A percentile compares a stretch with the other conserved stretches of the same genome.
These are phyloP conservation scores for Dipodomys spectabilis DNA, from an alignment of 2,113 vertebrate genomes.

Conservation along the genomic window DNA sequence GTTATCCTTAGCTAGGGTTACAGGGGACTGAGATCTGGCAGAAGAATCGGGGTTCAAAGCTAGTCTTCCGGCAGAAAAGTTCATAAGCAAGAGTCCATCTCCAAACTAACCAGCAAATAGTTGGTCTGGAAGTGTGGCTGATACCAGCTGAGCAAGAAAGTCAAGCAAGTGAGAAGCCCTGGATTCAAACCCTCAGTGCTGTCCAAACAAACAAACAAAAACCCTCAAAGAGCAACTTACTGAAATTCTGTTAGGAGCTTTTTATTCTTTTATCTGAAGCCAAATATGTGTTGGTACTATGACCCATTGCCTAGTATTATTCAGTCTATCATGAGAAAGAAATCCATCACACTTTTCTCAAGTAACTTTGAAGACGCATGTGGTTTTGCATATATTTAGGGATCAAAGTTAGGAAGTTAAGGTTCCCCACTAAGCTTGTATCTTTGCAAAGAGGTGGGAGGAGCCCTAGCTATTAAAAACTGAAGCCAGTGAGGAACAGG, in stretches of 20 bases:
- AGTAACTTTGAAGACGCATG: not conserved
- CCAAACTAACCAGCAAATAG: too few species aligned
- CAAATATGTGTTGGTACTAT: not conserved
- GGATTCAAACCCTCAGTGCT: too few species aligned
- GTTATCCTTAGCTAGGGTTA: too few species aligned
- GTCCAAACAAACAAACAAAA: not conserved
- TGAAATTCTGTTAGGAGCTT: not conserved
- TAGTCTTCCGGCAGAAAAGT: too few species aligned
- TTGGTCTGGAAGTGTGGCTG: too few species aligned
- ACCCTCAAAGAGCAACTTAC: not conserved
- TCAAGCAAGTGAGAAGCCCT: too few species aligned
- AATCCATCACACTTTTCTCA: slow-evolving; percentile 16
- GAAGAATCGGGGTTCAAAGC: too few species aligned
- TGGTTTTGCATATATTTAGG: not conserved
- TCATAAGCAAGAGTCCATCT: too few species aligned
- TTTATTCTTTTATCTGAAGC: not conserved
- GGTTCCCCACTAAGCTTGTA: not conserved
- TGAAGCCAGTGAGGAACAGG: not conserved
- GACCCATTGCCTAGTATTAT: not conserved
- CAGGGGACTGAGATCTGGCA: too few species aligned
- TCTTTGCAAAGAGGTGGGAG: slow-evolving; percentile 11
- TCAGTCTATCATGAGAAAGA: slow-evolving; percentile 25
- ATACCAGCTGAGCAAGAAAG: too few species aligned
- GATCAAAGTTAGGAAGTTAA: not conserved
- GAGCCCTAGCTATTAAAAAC: not conserved